phyloP scores from a whole-genome alignment of 2,797 vertebrate species.

The Hydrolagus colliei region DNA sequence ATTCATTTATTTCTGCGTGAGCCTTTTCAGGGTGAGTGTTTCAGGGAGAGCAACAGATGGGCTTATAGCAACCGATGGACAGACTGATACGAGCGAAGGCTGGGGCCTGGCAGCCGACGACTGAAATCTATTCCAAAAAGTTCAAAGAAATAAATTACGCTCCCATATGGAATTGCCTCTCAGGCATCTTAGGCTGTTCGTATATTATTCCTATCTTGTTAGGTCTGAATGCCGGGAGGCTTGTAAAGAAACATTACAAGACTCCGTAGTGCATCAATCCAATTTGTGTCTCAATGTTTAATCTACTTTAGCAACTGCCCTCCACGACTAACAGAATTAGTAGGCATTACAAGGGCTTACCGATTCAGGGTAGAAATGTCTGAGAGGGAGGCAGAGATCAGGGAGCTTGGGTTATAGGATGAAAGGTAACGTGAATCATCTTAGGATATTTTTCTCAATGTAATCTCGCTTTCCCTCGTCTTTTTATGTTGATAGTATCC shows the following conservation, averaged over 20 bases:
- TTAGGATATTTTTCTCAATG: background rate
- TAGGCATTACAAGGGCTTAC: background rate
- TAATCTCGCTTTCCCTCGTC: background rate
- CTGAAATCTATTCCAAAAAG: background rate
- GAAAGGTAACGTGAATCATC: background rate
- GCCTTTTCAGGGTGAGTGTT: no score
- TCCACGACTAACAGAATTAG: background rate
- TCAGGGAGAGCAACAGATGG: no score
- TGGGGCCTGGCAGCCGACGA: no score
- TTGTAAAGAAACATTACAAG: slow-evolving; percentile 13
- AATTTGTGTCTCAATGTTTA: background rate
- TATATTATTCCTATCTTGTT: slow-evolving; percentile 1
- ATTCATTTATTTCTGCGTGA: no score
- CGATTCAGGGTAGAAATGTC: background rate
- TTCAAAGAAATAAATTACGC: slow-evolving; percentile 19
- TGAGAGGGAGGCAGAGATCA: background rate
- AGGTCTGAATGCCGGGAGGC: slow-evolving; percentile 2
- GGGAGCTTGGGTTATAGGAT: background rate
- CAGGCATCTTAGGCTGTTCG: background rate
- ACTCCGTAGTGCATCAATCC: slow-evolving; percentile 10
- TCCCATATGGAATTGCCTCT: background rate
- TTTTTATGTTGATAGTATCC: background rate
- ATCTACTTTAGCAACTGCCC: background rate
- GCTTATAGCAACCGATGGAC: no score
- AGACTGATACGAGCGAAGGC: no score